These are phyloP conservation scores for Channa striata DNA, from an alignment of 2,797 vertebrate species.

Conservation along the genomic window DNA sequence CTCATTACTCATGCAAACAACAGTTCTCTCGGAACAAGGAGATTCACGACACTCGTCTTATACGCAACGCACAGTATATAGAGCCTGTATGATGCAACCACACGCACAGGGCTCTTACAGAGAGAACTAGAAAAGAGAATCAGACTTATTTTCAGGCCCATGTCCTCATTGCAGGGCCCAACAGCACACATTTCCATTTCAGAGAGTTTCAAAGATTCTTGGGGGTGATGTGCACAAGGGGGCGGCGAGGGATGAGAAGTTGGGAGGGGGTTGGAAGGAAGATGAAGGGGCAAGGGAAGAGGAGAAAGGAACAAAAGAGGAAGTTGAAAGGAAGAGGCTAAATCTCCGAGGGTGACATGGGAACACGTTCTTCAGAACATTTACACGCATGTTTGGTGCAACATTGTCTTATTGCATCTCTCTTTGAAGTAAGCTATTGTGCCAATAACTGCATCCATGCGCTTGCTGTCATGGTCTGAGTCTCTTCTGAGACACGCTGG, in stretches of 20 bases:
- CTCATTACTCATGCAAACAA: constrained; percentile 80
- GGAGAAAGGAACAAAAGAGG: constrained; percentile 53
- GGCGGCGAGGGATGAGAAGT: background rate
- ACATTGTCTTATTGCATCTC: constrained; percentile 41
- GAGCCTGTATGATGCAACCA: constrained; percentile 21
- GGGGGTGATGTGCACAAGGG: background rate
- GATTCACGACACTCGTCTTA: constrained; percentile 72
- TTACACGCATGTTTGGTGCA: background rate
- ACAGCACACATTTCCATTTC: constrained; percentile 53
- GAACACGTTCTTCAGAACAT: constrained; percentile 28
- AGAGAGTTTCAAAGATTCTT: constrained; percentile 55
- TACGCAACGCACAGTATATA: constrained; percentile 39
- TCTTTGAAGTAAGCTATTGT: constrained; percentile 44
- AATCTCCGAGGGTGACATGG: constrained; percentile 34
- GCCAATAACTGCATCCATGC: constrained; percentile 53
- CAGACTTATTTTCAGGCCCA: constrained; percentile 18
- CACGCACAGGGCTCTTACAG: background rate
- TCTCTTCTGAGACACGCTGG: constrained; percentile 21
- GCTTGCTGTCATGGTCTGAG: constrained; percentile 35
- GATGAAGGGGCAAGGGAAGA: constrained; percentile 45
- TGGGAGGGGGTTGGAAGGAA: constrained; percentile 16
- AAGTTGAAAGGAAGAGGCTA: constrained; percentile 42
- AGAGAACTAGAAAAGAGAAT: constrained; percentile 22
- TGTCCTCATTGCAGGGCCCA: constrained; percentile 20
- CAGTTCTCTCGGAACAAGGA: constrained; percentile 63